These are phyloP conservation scores for Dolomedes plantarius DNA, from an alignment of 2,888 invertebrate species.

Conservation along the genomic window DNA sequence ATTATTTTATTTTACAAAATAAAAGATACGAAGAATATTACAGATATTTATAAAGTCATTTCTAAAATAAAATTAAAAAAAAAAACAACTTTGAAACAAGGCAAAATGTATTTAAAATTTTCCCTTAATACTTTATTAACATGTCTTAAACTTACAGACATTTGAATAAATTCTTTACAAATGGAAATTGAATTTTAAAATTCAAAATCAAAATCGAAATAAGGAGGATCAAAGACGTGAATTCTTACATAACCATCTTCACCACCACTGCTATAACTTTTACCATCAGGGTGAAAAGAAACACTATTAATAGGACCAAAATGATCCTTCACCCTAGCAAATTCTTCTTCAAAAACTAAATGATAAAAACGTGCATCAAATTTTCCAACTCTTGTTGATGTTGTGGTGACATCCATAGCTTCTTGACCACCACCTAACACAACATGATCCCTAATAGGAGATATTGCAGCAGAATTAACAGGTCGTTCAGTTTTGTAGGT, in stretches of 20 bases:
- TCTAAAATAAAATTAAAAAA: too few species aligned
- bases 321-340: conserved; percentile 98
- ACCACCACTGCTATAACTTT: conserved; percentile 96
- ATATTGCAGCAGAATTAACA: conserved; percentile 97
- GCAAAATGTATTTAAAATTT: too few species aligned
- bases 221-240: conserved; percentile 96
- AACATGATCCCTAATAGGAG: conserved; percentile 97
- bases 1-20: too few species aligned
- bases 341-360: conserved; percentile 96
- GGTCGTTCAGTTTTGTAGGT: conserved; percentile 98
- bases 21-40: too few species aligned
- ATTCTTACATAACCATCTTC: conserved; percentile 99
- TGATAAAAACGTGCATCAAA: conserved; percentile 97
- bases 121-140: too few species aligned
- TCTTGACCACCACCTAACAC: conserved; percentile 99
- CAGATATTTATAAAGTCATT: too few species aligned
- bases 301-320: conserved; percentile 99
- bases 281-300: conserved; percentile 98
- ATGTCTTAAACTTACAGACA: too few species aligned
- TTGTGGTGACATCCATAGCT: conserved; percentile 98
- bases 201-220: conserved; percentile 97
- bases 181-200: too few species aligned
- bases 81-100: too few species aligned
- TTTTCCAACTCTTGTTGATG: conserved; percentile 94
- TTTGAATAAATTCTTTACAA: too few species aligned